Evolutionary conservation across 2,888 invertebrate genomes (phyloP).

Genomic region (Standfussiana lucernea): DNA sequence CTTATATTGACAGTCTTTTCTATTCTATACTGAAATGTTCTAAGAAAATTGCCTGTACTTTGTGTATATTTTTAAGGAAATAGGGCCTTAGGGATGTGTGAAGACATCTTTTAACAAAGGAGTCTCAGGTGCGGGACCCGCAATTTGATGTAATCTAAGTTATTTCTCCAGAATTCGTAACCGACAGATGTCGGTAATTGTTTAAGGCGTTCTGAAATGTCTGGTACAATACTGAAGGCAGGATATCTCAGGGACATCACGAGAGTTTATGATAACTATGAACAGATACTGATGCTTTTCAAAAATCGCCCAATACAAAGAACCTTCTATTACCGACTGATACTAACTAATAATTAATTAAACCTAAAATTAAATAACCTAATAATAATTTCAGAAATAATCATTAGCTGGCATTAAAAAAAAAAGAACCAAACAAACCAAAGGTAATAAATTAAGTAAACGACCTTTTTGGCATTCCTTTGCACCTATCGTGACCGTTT

Average conservation of each 20-base stretch:
- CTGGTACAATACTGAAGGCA: background rate
- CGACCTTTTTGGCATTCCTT: too few species aligned
- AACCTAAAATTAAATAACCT: too few species aligned
- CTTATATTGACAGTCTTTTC: conserved; percentile 50
- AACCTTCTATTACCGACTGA: background rate
- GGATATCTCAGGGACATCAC: background rate
- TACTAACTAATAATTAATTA: too few species aligned
- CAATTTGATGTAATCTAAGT: conserved; percentile 6
- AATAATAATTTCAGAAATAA: too few species aligned
- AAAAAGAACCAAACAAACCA: background rate
- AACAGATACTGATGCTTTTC: background rate
- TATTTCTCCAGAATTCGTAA: conserved; percentile 4
- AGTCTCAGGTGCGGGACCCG: background rate
- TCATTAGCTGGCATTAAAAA: too few species aligned
- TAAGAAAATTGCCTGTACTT: conserved; percentile 38
- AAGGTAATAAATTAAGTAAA: too few species aligned
- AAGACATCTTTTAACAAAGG: conserved; percentile 10
- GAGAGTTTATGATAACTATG: background rate
- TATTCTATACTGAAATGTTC: conserved; percentile 36
- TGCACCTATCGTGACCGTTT: background rate
- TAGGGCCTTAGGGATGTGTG: background rate
- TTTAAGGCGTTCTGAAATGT: background rate
- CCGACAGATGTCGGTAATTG: background rate
- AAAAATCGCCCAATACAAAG: background rate
- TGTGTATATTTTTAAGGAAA: conserved; percentile 42